These are phyloP conservation scores for Coregonus ussuriensis DNA, from an alignment of 2,797 vertebrate genomes.

Conservation along the genomic window DNA sequence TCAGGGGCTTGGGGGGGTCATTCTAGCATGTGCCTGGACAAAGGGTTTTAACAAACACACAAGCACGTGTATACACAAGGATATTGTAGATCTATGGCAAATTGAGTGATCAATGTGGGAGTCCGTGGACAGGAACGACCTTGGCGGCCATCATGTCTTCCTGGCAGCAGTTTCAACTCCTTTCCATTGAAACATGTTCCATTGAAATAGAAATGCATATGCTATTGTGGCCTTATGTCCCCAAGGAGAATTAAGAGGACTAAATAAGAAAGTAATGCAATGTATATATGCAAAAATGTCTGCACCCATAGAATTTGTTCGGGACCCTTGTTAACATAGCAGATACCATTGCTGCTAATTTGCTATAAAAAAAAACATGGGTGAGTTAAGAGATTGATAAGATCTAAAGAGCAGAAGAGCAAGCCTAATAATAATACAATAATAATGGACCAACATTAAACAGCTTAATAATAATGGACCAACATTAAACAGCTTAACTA, in stretches of 20 bases:
- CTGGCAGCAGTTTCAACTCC: background rate
- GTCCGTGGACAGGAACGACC: background rate
- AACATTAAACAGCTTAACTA: too few relatives aligned
- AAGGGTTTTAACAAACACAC: background rate
- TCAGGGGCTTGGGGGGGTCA: slow-evolving; percentile 28
- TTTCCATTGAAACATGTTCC: background rate
- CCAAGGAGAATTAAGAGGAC: background rate
- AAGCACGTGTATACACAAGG: background rate
- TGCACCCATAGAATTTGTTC: too few relatives aligned
- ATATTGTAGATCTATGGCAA: background rate
- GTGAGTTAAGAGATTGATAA: too few relatives aligned
- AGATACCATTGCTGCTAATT: too few relatives aligned
- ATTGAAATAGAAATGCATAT: too few relatives aligned
- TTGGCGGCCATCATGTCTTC: background rate
- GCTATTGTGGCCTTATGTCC: background rate
- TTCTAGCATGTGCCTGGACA: background rate
- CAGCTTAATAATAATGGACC: too few relatives aligned
- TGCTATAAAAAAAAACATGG: too few relatives aligned
- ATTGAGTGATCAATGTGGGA: background rate
- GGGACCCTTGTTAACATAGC: too few relatives aligned
- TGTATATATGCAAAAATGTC: background rate
- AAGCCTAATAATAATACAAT: too few relatives aligned
- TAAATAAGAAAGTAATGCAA: background rate
- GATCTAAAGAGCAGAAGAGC: too few relatives aligned
- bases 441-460: too few relatives aligned